Evolutionary conservation across 2,888 invertebrate species (phyloP), one percentile per base, ranked within the genome.

Genomic region (Platerodrilus igneus): DNA sequence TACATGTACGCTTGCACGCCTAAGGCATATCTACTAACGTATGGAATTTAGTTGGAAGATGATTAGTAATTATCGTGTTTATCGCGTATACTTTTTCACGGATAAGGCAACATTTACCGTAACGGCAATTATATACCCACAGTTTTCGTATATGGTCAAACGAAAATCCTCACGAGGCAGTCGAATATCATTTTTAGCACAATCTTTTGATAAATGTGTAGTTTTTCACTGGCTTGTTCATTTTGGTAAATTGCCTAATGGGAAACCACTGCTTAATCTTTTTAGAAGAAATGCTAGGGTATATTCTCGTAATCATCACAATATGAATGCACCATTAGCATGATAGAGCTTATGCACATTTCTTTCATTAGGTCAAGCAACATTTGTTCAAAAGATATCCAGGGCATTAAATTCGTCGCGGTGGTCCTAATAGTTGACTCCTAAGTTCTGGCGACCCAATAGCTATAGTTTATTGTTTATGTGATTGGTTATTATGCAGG

Each of bases 231-330:
- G 16, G 15, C 15, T 17, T 17, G 14, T 28, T 38, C 22, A 32
- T 37, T 33, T 30, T 30, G 40, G 37, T 44, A 37, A 47, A 41
- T 44, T 41, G 34, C 23, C 44, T 44, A 37, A 41, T 30, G 37
- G 34, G 41, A 41, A 41, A 40, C 17, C 32, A 41, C 38, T 45
- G 38, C 40, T 26, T 44, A 16, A 31, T 26, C 37, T 40, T 44
- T 37, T 41, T 42, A 37, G 28, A 41, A 15, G 35, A 20, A 30
- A 30, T 44, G 18, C 33, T 44, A 33, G 45, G 22, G 32, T 4
- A 33, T 30, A 31, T 28, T 34, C 32, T 25, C 31, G 32, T 39
- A 39, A 39, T 33, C 21, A 15, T 32, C 2, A 28, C 27, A 27
- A 20, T 13, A 20, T 19, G 30, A 37, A 28, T 28, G 16, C 20